Percentiles rank a stretch among this genome's conserved stretches.
Evolutionary conservation across 2,797 vertebrate species (phyloP).

Genomic region (Australoheros facetus): DNA sequence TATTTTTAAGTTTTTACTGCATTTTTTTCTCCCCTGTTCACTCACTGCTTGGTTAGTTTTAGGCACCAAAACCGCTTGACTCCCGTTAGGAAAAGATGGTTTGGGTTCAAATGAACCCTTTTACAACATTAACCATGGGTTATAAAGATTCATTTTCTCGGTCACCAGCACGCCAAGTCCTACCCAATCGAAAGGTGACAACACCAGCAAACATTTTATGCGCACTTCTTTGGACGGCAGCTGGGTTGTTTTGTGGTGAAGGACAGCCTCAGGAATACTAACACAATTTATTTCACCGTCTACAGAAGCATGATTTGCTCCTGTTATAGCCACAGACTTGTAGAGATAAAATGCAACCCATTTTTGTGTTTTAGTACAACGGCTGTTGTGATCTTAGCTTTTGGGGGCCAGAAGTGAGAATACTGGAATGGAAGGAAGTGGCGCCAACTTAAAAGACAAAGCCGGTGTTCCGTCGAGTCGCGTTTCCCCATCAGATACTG

Average conservation of each 20-base stretch:
- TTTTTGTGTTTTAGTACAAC: neutral
- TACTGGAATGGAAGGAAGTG: neutral
- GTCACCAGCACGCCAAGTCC: neutral
- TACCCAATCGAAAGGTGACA: neutral
- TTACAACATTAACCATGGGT: neutral
- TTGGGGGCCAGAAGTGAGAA: neutral
- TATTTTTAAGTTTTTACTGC: neutral
- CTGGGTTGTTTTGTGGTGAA: neutral
- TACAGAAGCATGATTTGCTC: neutral
- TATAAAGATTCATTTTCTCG: constrained; percentile 4
- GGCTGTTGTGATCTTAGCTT: fast-evolving
- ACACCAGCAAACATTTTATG: neutral
- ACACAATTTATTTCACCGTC: neutral
- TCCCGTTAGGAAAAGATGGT: neutral
- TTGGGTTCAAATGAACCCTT: neutral
- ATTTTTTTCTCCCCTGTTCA: neutral
- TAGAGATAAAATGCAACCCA: neutral
- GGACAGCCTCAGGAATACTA: neutral
- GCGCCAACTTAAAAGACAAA: neutral
- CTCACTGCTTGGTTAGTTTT: neutral
- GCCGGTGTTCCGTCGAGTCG: too few relatives aligned
- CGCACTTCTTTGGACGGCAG: neutral
- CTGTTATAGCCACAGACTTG: neutral
- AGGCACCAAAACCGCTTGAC: neutral
- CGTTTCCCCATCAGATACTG: too few relatives aligned